These are phyloP conservation scores for Aleiodes leptofemur DNA, from an alignment of 2,888 invertebrate species.

Conservation along the genomic window DNA sequence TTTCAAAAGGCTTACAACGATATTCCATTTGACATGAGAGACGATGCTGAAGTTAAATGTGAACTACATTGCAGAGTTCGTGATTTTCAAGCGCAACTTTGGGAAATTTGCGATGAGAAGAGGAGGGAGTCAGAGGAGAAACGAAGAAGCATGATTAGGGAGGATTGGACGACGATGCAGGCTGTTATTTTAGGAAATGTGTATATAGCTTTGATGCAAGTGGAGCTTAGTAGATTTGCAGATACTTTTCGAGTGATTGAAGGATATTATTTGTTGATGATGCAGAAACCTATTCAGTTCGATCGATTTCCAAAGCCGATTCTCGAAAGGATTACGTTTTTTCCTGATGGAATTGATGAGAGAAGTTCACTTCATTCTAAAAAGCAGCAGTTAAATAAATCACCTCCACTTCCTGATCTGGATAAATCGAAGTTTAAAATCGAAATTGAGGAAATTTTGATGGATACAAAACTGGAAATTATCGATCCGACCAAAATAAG, in stretches of 20 bases:
- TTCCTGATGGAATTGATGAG: constrained; percentile 10
- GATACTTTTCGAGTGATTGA: constrained; percentile 74
- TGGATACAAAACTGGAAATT: constrained; percentile 24
- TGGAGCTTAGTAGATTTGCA: constrained; percentile 79
- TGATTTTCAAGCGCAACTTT: constrained; percentile 77
- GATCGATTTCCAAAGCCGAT: constrained; percentile 39
- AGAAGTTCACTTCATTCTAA: constrained; percentile 22
- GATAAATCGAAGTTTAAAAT: constrained; percentile 47
- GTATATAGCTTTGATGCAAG: constrained; percentile 78
- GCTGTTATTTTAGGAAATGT: constrained; percentile 78
- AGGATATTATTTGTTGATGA: constrained; percentile 75
- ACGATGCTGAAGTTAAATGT: constrained; percentile 78
- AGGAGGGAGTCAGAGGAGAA: constrained; percentile 78
- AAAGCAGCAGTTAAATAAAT: constrained; percentile 33
- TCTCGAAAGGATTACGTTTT: constrained; percentile 46
- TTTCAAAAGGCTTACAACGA: constrained; percentile 81
- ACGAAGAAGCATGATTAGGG: constrained; percentile 76
- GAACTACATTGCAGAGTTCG: constrained; percentile 80
- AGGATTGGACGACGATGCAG: constrained; percentile 79
- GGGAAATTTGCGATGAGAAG: constrained; percentile 78
- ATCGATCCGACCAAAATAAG: constrained; percentile 28
- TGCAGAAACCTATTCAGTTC: constrained; percentile 55
- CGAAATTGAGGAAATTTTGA: constrained; percentile 51
- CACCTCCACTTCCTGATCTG: constrained; percentile 29
- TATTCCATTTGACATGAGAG: constrained; percentile 79